Base-by-base conservation (phyloP, 2,113 vertebrate genomes). In the Riparia riparia region DNA sequence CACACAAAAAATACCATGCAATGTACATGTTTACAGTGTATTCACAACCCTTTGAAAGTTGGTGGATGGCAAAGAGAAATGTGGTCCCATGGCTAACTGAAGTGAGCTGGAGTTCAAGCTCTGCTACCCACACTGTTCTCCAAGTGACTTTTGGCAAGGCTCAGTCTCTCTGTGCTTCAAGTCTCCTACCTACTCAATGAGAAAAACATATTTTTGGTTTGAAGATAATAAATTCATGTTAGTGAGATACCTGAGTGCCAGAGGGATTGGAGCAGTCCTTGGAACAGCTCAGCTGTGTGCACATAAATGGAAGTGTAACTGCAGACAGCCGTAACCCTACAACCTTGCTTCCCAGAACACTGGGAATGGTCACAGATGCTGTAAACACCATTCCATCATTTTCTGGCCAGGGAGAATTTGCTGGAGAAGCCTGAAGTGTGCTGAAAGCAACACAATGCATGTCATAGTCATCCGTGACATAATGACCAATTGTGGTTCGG, bases 341-440 rank as follows among this genome's bases (percentile, higher is more conserved):
- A 65, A 5, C 26, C 1, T 1, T 0, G 0, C 69, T 63, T 71
- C 45, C 39, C 44, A 47, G 56, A 77, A 61, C 25, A 51, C 41
- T 56, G 39, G 56, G 31, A 84, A 81, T 8, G 9, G 28, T 45
- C 69, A 54, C 50, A 54, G 42, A 20, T 54, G 39, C 51, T 78
- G 17, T 42, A 50, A 66, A n/a, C 17, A 54, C 39, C 17, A 32
- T 44, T 82, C 44, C 16, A 1, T 31, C 2, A 0, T 70, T 37
- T 89, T 44, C 51, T 51, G 53, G 44, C 29, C 32, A 47, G 41
- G 21, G 22, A 84, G 51, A 70, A 45, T 68, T 66, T 61, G 17
- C 3, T 88, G 69, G 58, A 80, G 54, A 86, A 61, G 25, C 22
- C 51, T 39, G 32, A 79, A 92, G 60, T 17, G 21, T 41, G 57